Conservation (phyloP, 2,113 vertebrate genomes). For the Girardinichthys multiradiatus region DNA sequence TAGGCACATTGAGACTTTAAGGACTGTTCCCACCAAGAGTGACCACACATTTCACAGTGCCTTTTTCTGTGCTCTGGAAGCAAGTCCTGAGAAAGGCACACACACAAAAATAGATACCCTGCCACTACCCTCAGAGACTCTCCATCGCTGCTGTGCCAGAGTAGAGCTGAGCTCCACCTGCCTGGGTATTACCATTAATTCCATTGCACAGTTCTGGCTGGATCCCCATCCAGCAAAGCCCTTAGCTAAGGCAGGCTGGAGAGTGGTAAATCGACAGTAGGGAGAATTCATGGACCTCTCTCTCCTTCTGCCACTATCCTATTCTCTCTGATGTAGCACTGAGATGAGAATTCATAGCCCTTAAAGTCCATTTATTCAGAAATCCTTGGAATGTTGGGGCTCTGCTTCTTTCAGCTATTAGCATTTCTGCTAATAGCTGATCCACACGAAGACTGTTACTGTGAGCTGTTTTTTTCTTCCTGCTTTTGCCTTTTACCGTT, state of each 20-base stretch:
- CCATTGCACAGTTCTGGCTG: constrained; percentile 63
- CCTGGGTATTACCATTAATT: constrained; percentile 79
- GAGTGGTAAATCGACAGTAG: constrained; percentile 59
- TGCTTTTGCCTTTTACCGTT: constrained; percentile 48
- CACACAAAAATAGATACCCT: constrained; percentile 10
- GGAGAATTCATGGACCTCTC: constrained; percentile 51
- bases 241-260: constrained; percentile 56
- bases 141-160: constrained; percentile 53
- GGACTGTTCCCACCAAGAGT: constrained; percentile 40
- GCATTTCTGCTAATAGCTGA: constrained; percentile 60
- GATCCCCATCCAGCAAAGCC: constrained; percentile 63
- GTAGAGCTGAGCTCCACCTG: constrained; percentile 76
- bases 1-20: constrained; percentile 52
- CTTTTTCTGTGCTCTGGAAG: constrained; percentile 42
- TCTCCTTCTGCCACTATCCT: constrained; percentile 52
- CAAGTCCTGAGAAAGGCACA: constrained; percentile 28
- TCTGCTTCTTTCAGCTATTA: constrained; percentile 56
- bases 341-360: constrained; percentile 55
- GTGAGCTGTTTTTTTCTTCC: constrained; percentile 10
- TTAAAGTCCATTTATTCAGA: constrained; percentile 60
- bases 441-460: constrained; percentile 39
- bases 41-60: constrained; percentile 41
- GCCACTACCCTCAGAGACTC: constrained; percentile 42
- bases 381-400: constrained; percentile 57
- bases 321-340: constrained; percentile 68